phyloP scores from a whole-genome alignment of 2,797 vertebrate genomes.

The Sebastes alutus region DNA sequence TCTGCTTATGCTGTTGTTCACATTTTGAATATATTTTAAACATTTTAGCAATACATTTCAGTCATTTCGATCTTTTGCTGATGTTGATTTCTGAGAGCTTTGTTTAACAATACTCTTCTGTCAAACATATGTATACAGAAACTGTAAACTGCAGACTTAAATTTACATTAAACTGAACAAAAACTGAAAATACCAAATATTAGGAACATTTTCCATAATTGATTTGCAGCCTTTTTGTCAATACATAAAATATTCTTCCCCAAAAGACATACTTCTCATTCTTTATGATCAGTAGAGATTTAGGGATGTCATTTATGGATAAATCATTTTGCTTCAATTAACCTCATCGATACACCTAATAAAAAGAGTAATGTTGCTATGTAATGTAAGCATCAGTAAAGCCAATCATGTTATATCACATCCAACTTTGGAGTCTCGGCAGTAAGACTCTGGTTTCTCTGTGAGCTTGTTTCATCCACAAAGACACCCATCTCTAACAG shows the following conservation, averaged over 20 bases:
- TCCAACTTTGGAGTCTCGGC: neutral
- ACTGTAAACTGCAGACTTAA: neutral
- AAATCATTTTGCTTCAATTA: neutral
- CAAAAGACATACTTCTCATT: neutral
- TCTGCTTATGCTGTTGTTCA: neutral
- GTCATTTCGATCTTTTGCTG: neutral
- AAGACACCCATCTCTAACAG: conserved; percentile 79
- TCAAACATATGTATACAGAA: neutral
- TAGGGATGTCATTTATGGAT: neutral
- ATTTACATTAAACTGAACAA: neutral
- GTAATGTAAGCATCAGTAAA: neutral
- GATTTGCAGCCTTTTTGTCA: neutral
- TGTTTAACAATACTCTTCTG: neutral
- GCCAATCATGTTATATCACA: neutral
- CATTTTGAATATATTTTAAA: neutral
- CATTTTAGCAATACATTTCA: neutral
- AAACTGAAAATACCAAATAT: neutral
- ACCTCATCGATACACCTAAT: neutral
- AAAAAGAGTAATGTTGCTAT: neutral
- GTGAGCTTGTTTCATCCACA: conserved; percentile 11
- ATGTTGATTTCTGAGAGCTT: neutral
- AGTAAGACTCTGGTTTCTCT: conserved; percentile 44
- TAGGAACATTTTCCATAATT: neutral
- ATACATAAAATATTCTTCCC: neutral
- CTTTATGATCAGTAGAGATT: neutral